These are phyloP conservation scores for Epizoanthus stellaris DNA, from an alignment of 92 coral and sea anemone genomes.

Conservation along the genomic window DNA sequence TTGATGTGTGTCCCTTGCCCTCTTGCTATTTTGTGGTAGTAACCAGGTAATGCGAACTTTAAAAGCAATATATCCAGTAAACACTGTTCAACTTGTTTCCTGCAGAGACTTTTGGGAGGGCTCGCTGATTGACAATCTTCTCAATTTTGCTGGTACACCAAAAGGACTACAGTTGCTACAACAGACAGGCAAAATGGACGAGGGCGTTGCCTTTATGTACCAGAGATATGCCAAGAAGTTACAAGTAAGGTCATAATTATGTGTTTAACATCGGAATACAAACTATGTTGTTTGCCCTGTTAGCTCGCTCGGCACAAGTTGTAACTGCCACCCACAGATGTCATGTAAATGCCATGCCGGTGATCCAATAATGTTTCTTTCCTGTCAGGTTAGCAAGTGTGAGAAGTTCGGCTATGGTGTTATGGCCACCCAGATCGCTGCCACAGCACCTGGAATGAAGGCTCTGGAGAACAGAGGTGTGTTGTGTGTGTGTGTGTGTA, in stretches of 20 bases:
- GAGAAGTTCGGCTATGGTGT: constrained; percentile 99
- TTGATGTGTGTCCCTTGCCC: not conserved
- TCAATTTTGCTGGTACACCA: constrained; percentile 98
- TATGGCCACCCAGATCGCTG: constrained; percentile 97
- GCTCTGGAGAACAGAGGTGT: constrained; percentile 90
- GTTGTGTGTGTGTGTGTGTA: not conserved
- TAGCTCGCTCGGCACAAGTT: too few relatives aligned
- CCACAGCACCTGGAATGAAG: constrained; percentile 98
- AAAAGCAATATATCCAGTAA: not conserved
- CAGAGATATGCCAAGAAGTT: constrained; percentile 92
- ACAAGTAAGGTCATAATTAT: constrained; percentile 65
- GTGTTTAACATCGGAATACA: not conserved
- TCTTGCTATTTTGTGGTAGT: not conserved
- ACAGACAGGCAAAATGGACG: constrained; percentile 95
- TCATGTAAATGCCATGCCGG: too few relatives aligned
- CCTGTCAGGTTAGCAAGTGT: constrained; percentile 89
- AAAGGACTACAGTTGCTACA: constrained; percentile 92
- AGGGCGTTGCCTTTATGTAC: constrained; percentile 96
- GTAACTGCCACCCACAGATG: too few relatives aligned
- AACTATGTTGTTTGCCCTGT: not conserved
- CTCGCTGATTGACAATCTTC: constrained; percentile 90
- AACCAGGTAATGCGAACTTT: too few relatives aligned
- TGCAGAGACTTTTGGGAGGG: constrained; percentile 85
- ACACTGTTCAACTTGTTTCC: not conserved
- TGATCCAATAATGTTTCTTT: not conserved